A percentile compares a stretch with the other conserved stretches of the same genome.
Evolutionary conservation across 2,113 vertebrate genomes (phyloP).

Genomic region (Oreochromis spilurus): DNA sequence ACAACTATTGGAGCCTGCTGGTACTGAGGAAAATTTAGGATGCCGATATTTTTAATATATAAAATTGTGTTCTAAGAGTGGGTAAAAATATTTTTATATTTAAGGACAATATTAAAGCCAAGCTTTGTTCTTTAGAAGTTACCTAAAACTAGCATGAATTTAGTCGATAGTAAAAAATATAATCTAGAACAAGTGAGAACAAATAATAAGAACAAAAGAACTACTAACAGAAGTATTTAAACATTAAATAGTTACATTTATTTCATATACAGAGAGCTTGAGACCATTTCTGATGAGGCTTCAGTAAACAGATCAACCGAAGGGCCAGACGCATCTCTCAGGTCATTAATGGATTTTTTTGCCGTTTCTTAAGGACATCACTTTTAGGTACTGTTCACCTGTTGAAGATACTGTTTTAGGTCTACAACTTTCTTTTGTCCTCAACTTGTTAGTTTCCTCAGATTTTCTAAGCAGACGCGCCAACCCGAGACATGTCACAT

Average conservation of each 20-base stretch:
- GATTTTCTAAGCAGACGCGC: neutral
- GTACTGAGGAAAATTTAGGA: neutral
- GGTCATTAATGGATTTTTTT: rapidly evolving
- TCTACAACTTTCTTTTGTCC: neutral
- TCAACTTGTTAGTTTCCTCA: neutral
- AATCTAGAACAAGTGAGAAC: neutral
- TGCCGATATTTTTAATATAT: neutral
- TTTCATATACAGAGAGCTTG: rapidly evolving
- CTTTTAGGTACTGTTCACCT: rapidly evolving
- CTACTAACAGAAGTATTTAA: neutral
- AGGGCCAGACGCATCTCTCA: rapidly evolving
- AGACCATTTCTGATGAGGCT: neutral
- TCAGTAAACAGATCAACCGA: neutral
- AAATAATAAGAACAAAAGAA: neutral
- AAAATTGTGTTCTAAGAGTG: neutral
- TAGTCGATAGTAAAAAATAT: too few relatives aligned
- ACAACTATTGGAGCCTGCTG: neutral
- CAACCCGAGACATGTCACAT: neutral
- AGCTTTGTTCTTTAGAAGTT: neutral
- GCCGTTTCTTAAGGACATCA: neutral
- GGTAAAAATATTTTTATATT: neutral
- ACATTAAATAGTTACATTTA: neutral
- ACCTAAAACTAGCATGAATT: neutral
- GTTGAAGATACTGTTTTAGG: neutral
- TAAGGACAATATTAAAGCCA: neutral